Conservation (phyloP, 2,797 vertebrate genomes). For the Gadopsis marmoratus region DNA sequence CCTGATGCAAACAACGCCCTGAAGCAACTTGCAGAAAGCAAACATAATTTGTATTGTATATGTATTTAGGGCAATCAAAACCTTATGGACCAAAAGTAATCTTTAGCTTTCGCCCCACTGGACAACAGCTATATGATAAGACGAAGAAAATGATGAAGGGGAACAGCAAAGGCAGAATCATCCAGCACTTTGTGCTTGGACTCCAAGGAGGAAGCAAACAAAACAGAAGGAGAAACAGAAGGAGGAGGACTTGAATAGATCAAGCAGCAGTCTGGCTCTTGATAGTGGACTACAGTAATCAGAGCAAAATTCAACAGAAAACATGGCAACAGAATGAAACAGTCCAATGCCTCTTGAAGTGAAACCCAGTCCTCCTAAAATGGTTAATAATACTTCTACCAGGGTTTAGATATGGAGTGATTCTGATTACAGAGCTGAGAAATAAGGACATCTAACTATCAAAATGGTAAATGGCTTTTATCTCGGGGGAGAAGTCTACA, state of each 20-base stretch:
- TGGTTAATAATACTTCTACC: conserved; percentile 47
- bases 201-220: conserved; percentile 29
- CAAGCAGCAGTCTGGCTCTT: conserved; percentile 68
- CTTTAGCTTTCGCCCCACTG: neutral
- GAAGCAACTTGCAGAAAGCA: neutral
- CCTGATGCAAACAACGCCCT: neutral
- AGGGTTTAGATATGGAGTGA: conserved; percentile 50
- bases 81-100: neutral
- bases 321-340: conserved; percentile 74
- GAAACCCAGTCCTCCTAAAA: conserved; percentile 61
- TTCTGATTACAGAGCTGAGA: conserved; percentile 44
- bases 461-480: too few species aligned
- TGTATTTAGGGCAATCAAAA: conserved; percentile 24
- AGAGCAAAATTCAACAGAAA: conserved; percentile 55
- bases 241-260: conserved; percentile 67
- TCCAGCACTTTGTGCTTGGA: conserved; percentile 34
- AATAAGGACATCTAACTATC: conserved; percentile 33
- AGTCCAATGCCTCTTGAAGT: conserved; percentile 62
- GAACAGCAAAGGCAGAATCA: conserved; percentile 17
- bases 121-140: conserved; percentile 26
- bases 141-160: conserved; percentile 23
- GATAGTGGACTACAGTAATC: conserved; percentile 56
- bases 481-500: conserved; percentile 3
- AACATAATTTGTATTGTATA: neutral
- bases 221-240: conserved; percentile 74